Evolutionary conservation across 2,888 invertebrate species (phyloP).

Genomic region (Lasioglossum marginatum): DNA sequence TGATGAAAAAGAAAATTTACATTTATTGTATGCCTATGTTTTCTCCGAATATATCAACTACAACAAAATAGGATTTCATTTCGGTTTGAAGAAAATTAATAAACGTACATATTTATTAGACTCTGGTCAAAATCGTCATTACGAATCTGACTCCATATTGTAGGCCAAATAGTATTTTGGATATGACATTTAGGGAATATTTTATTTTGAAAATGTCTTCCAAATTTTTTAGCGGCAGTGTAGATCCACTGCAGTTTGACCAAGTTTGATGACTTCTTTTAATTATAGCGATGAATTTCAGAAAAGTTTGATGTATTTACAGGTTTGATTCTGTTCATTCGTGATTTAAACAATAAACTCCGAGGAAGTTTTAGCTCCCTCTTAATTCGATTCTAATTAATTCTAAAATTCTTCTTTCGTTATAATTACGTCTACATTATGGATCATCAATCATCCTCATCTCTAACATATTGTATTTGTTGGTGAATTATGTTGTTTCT

Average conservation of each 20-base stretch:
- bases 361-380: not conserved
- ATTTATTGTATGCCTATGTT: too few species aligned
- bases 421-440: not conserved
- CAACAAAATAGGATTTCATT: too few species aligned
- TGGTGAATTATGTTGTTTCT: not conserved
- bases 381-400: not conserved
- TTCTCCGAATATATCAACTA: too few species aligned
- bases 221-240: not conserved
- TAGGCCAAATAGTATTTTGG: not conserved
- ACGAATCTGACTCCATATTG: too few species aligned
- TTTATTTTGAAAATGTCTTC: not conserved
- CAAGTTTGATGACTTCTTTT: not conserved
- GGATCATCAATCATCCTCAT: not conserved
- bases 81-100: too few species aligned
- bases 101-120: too few species aligned
- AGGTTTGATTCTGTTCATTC: not conserved
- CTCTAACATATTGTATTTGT: not conserved
- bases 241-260: not conserved
- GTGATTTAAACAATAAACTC: not conserved
- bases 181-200: not conserved
- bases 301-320: not conserved
- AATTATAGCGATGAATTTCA: not conserved
- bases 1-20: too few species aligned
- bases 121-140: too few species aligned
- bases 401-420: not conserved